Evolutionary conservation across 2,888 invertebrate species (phyloP).

Genomic region (Mylabris sibirica): DNA sequence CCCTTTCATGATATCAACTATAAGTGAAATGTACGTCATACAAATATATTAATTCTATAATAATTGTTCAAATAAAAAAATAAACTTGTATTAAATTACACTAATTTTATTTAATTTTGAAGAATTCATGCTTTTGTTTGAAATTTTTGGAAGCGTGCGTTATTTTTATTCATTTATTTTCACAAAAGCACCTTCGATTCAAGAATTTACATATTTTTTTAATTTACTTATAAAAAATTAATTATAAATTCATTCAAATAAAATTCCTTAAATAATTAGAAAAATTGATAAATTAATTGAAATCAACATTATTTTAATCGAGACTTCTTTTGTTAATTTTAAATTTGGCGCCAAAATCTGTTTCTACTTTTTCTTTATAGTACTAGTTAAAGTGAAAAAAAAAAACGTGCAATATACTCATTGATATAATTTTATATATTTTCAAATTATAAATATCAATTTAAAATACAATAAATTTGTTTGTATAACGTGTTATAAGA

Average conservation of each 20-base stretch:
- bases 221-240: neutral
- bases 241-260: neutral
- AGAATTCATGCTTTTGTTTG: too few species aligned
- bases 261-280: neutral
- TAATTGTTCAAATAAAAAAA: neutral
- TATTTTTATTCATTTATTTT: too few species aligned
- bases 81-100: too few species aligned
- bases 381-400: neutral
- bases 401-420: neutral
- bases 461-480: too few species aligned
- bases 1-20: neutral
- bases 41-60: neutral
- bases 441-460: too few species aligned
- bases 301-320: too few species aligned
- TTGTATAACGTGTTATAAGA: too few species aligned
- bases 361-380: neutral
- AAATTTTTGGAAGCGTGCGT: too few species aligned
- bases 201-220: neutral
- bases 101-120: too few species aligned
- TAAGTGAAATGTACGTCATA: neutral
- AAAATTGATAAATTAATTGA: too few species aligned
- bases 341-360: slow-evolving; percentile 1
- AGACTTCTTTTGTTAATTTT: neutral
- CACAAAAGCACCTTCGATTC: neutral
- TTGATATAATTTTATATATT: too few species aligned